Evolutionary conservation across 2,797 vertebrate species (phyloP), one percentile per base, ranked within the genome.

Genomic region (Myotis pilosus): DNA sequence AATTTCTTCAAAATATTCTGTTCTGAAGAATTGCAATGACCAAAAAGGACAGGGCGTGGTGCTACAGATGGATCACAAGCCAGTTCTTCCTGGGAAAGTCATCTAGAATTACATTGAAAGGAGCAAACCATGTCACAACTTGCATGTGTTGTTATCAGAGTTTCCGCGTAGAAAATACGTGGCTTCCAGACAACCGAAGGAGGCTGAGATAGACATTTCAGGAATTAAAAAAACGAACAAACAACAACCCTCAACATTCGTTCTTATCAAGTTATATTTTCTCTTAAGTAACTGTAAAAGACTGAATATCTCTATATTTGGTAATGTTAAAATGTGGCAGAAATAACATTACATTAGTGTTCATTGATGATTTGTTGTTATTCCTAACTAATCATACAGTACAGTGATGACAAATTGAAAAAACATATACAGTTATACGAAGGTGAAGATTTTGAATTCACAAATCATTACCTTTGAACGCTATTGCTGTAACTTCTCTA

Each of bases 1-100:
- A 60, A 33, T 62, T 87, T 47, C 57, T 25, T 74, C 15, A 81
- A 87, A 94, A 84, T 51, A 78, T 89, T 80, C 23, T 80, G 25
- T 94, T 97, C 87, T 60, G 44, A 91, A 92, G 74, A 97, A 97
- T 5, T 86, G n/a, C 25, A 57, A 36, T 74, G 86, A 86, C 15
- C 10, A 1, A 11, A 41, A 41, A 49, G 44, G 4, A 20, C 2
- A 90, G 89, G 97, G 94, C 93, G 89, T 96, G 97, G 96, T 86
- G 19, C 13, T 47, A 7, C 7, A 30, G 66, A 17, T 17, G 30
- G 33, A 51, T 57, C 72, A 91, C 75, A 6, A 44, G 7, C 60
- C 57, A 62, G 64, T 62, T 64, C 95, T 97, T 97, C 95, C 95
- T 95, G 97, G 95, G 97, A 98, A 98, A 97, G 36, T 74, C 36